Percentiles rank a stretch among this genome's conserved stretches.
Evolutionary conservation across 2,797 vertebrate genomes (phyloP).

Genomic region (Florisuga fusca): DNA sequence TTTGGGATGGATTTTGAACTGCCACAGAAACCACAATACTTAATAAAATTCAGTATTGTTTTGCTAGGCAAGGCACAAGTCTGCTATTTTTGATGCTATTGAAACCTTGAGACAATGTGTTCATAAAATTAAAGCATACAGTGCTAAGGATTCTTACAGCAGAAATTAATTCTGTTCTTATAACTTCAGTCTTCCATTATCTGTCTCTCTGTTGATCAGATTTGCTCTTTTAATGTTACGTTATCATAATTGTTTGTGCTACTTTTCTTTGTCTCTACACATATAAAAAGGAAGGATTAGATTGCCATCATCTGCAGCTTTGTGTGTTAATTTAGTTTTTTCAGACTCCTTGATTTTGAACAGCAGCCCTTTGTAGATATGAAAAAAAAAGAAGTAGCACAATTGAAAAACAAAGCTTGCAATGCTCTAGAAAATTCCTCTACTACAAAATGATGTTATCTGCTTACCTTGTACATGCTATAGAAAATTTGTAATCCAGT

Average conservation of each 20-base stretch:
- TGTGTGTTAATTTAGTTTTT: neutral
- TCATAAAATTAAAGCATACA: neutral
- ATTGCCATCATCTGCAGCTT: constrained; percentile 8
- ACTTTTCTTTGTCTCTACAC: neutral
- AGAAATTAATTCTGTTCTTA: neutral
- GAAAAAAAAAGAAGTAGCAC: neutral
- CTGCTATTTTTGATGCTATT: neutral
- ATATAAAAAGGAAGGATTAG: neutral
- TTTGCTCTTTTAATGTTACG: neutral
- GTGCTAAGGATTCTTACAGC: neutral
- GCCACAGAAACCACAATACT: neutral
- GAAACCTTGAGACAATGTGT: neutral
- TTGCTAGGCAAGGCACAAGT: neutral
- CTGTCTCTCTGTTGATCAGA: constrained; percentile 1
- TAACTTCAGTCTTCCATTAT: neutral
- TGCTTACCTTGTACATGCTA: neutral
- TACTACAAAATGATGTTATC: neutral
- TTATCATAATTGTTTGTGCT: neutral
- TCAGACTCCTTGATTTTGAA: neutral
- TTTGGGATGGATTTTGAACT: neutral
- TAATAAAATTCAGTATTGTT: neutral
- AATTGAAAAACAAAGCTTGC: neutral
- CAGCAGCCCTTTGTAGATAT: neutral
- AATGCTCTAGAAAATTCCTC: neutral
- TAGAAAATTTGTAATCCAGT: neutral